Base-by-base conservation (phyloP, 2,113 vertebrate species). In the Chaetodon trifascialis region DNA sequence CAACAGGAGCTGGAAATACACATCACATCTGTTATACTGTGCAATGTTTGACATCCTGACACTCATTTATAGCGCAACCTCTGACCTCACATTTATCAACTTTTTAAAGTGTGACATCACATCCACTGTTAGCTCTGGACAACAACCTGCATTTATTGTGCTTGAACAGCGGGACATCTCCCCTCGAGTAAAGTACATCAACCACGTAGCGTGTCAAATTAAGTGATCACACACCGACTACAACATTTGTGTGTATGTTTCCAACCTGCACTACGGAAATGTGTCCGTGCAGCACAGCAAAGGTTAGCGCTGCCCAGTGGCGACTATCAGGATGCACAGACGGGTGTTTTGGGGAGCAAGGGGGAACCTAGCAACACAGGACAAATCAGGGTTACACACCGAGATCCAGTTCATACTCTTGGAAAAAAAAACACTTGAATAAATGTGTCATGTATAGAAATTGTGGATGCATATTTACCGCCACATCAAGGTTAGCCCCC, bases 181-280 rank as follows among this genome's bases (percentile, higher is more conserved):
- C n/a, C 58, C n/a, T 44, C 2, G 5, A 34, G 17, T 59, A 71
- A 47, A 36, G 19, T 11, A 36, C 1, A 15, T 14, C 47, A 69
- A 21, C 16, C 25, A 40, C 14, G 23, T 1, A 5, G 25, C 14
- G 17, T 25, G 30, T 62, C 54, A 34, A 65, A 46, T 52, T 2
- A 30, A 3, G 11, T 7, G 2, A 19, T 75, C 7, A 16, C 6
- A 49, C 30, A 52, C 14, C 11, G 6, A 47, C 15, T 58, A n/a
- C 8, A 38, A 30, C 17, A 1, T 58, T 17, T 42, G 12, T 62
- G n/a, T 63, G 55, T 64, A 34, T 68, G 34, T 42, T 58, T 81
- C 95, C 89, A 44, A 99, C 98, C 98, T 99, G 98, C 0, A 97
- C 97, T 0, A 99, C 98, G 0, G 98, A 98, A 89, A 99, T 98